Evolutionary conservation across 2,797 vertebrate species (phyloP).

Genomic region (Phoxinus dragarum): DNA sequence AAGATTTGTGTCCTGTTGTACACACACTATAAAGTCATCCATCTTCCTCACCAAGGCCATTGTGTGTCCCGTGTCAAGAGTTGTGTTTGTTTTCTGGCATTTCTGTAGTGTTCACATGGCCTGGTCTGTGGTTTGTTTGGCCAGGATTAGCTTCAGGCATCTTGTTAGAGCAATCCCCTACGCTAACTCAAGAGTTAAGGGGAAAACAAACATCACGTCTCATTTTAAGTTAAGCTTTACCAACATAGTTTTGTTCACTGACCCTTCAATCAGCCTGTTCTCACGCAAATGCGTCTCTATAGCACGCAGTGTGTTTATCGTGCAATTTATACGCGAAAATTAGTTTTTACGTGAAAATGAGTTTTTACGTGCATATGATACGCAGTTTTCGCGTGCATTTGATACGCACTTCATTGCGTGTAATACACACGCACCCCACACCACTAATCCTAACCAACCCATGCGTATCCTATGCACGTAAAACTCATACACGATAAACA

Average conservation of each 20-base stretch:
- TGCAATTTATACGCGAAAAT: no score
- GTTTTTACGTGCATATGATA: no score
- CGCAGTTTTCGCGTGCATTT: no score
- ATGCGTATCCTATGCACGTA: no score
- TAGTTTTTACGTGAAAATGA: no score
- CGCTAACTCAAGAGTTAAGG: not conserved
- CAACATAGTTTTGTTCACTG: not conserved
- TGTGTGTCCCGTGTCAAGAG: slow-evolving; percentile 29
- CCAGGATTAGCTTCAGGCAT: slow-evolving; percentile 22
- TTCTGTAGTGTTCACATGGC: not conserved
- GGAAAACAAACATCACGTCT: not conserved
- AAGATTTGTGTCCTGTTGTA: not conserved
- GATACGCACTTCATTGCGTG: no score
- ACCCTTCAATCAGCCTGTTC: not conserved
- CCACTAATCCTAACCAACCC: no score
- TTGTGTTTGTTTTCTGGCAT: slow-evolving; percentile 37
- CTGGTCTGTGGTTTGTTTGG: slow-evolving; percentile 47
- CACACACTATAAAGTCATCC: not conserved
- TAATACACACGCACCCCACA: no score
- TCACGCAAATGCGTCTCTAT: no score
- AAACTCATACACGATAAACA: no score
- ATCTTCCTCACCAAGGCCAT: slow-evolving; percentile 2
- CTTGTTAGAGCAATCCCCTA: not conserved
- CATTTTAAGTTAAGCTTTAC: not conserved
- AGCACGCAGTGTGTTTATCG: no score